These are phyloP conservation scores for Chinchilla lanigera DNA, from an alignment of 2,113 vertebrate species.

Conservation along the genomic window DNA sequence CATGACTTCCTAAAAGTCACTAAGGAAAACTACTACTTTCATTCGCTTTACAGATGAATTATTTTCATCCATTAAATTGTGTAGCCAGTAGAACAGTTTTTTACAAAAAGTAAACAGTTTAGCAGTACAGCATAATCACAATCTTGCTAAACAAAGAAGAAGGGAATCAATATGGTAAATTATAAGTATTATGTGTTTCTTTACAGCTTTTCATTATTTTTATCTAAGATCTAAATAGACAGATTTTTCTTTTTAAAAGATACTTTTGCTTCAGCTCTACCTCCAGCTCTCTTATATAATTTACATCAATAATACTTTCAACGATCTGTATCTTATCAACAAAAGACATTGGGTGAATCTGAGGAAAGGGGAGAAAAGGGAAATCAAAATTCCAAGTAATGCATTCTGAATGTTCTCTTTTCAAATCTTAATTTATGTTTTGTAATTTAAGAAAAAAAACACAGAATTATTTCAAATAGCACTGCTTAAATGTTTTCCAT, in stretches of 20 bases:
- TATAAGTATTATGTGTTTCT: slow-evolving; percentile 54
- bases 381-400: slow-evolving; percentile 18
- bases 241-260: slow-evolving; percentile 62
- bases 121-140: background rate
- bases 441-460: slow-evolving; percentile 23
- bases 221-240: slow-evolving; percentile 60
- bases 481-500: background rate
- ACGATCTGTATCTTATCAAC: slow-evolving; percentile 67
- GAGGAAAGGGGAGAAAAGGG: slow-evolving; percentile 1
- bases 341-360: slow-evolving; percentile 20
- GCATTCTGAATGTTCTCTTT: slow-evolving; percentile 44
- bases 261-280: slow-evolving; percentile 15
- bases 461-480: background rate
- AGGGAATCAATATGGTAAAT: slow-evolving; percentile 52
- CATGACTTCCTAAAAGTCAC: background rate
- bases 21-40: slow-evolving; percentile 44
- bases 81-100: background rate
- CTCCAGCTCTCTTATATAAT: slow-evolving; percentile 51
- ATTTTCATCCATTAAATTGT: slow-evolving; percentile 36
- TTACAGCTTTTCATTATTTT: slow-evolving; percentile 60
- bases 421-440: slow-evolving; percentile 52
- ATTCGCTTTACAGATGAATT: slow-evolving; percentile 18
- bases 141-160: slow-evolving; percentile 58
- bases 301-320: slow-evolving; percentile 59
- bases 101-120: slow-evolving; percentile 53